Evolutionary conservation across 2,797 vertebrate species (phyloP).

Genomic region (Galagoides demidoff): DNA sequence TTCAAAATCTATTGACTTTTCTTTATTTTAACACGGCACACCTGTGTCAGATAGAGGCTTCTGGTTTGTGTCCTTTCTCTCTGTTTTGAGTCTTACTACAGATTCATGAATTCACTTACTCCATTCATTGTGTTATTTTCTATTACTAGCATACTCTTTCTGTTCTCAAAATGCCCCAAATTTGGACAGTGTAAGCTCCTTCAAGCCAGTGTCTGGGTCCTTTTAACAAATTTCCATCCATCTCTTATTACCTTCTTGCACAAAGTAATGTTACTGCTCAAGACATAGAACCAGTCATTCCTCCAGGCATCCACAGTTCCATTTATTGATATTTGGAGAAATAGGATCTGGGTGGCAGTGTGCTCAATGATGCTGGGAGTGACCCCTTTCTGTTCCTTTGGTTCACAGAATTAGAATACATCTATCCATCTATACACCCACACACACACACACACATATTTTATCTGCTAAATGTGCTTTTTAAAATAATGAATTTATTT

Average conservation of each 20-base stretch:
- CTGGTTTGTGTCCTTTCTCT: neutral
- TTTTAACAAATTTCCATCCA: neutral
- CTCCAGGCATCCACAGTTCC: neutral
- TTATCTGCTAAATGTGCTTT: neutral
- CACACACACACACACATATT: neutral
- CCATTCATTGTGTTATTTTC: neutral
- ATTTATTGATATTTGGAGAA: neutral
- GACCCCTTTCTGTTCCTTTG: neutral
- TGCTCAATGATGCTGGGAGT: neutral
- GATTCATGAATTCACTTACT: neutral
- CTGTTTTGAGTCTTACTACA: neutral
- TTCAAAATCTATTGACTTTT: neutral
- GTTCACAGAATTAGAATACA: neutral
- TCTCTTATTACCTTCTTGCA: neutral
- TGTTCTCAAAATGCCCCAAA: neutral
- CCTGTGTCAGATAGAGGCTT: neutral
- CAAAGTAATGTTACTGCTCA: neutral
- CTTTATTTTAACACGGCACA: neutral
- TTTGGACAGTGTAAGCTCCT: neutral
- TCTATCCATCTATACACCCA: too few relatives aligned
- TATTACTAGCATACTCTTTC: neutral
- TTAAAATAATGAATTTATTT: neutral
- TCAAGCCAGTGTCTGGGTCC: neutral
- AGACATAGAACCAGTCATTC: neutral
- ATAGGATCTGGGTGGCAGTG: neutral